These are phyloP conservation scores for Hypsibius dujardini DNA, from an alignment of 1,140 invertebrate genomes.

Conservation along the genomic window DNA sequence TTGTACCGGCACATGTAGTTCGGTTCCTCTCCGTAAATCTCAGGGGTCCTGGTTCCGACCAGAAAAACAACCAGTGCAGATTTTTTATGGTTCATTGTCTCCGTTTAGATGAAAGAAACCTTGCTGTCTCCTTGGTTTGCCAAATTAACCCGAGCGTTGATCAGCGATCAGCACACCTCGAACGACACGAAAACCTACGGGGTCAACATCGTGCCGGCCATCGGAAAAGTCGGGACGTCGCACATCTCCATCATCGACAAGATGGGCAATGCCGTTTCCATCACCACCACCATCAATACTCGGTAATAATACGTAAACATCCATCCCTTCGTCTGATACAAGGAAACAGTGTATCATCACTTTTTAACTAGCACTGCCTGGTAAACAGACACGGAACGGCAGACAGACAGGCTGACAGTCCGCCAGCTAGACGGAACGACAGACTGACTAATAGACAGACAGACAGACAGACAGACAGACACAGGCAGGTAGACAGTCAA, in stretches of 20 bases:
- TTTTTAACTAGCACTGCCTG: background rate
- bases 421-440: too few relatives aligned
- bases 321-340: background rate
- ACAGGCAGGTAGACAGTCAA: too few relatives aligned
- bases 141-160: conserved; percentile 25
- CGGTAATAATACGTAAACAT: conserved; percentile 46
- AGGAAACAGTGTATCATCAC: too few relatives aligned
- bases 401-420: too few relatives aligned
- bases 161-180: conserved; percentile 27
- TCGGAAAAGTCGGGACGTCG: conserved; percentile 50
- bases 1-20: conserved; percentile 41
- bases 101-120: background rate
- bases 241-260: conserved; percentile 66
- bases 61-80: too few relatives aligned
- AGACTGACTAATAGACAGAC: too few relatives aligned
- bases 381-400: too few relatives aligned
- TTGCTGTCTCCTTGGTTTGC: conserved; percentile 21
- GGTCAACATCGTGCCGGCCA: conserved; percentile 18
- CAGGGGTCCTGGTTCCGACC: conserved; percentile 44
- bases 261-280: conserved; percentile 76
- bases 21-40: conserved; percentile 41
- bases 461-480: too few relatives aligned
- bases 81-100: too few relatives aligned
- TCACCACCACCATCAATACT: conserved; percentile 76
- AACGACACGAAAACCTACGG: conserved; percentile 29